Evolutionary conservation across 2,113 vertebrate genomes (phyloP), one percentile per base, ranked within the genome.

Genomic region (Channa maculata): DNA sequence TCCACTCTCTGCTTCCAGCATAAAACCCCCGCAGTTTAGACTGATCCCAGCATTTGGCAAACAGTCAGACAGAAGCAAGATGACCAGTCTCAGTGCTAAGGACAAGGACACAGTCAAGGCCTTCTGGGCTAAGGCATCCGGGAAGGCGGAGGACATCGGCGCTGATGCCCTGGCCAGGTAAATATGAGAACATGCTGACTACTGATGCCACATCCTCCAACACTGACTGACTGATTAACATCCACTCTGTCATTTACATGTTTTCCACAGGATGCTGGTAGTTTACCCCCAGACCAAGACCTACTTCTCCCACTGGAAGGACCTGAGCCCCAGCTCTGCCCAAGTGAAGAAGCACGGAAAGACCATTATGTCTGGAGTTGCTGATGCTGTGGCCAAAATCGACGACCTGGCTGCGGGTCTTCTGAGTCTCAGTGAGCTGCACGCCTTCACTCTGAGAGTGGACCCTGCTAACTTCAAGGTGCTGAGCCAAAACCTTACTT

Each of bases 381-480:
- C 45, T 0, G 83, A 75, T 0, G 97, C 96, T 2, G 92, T 75
- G 62, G 1, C 0, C 52, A 55, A 95, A 86, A 46, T 98, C 0
- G 95, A 97, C 9, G 88, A 97, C 73, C 74, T 98, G n/a, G 53
- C 62, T 0, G 3, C 0, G 0, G 92, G 95, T 36, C 89, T 97
- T 10, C 83, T 90, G 34, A 59, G 11, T 11, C 94, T 97, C 60
- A 97, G 96, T 6, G 93, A 96, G 79, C 92, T 96, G 90, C 97
- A 98, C 0, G 96, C 95, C 62, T 93, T 95, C 48, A 95, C 92
- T 41, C 92, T 98, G 83, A 93, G 96, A 0, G 92, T 98, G 75
- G 97, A 96, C 54, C 96, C 96, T 0, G 93, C 92, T 58, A 97
- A 96, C 92, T 97, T 97, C 88, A 95, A 94, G 93, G 96, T 90